Evolutionary conservation across 2,113 vertebrate genomes (phyloP), one percentile per base, ranked within the genome.

Genomic region (Ictalurus furcatus): DNA sequence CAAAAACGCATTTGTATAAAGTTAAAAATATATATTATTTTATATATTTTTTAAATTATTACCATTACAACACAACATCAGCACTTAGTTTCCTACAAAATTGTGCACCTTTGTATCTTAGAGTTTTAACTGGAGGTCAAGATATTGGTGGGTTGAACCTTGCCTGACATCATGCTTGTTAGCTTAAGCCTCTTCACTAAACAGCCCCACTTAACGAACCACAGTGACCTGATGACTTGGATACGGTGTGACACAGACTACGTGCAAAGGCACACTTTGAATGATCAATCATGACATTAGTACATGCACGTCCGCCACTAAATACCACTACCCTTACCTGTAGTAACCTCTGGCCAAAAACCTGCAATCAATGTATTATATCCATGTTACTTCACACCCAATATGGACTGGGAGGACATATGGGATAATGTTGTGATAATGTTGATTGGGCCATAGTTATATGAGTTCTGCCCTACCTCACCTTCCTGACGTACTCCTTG

Each of bases 401-500:
- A 61, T n/a, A 69, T 84, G n/a, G 34, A 84, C 58, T 56, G 11
- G 12, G 17, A 78, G 30, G 48, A 37, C 56, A 84, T 82, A 25
- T 82, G 30, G 37, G 19, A 82, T 82, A 58, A 21, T 58, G 25
- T 37, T 37, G 67, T 73, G 44, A 63, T 13, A 19, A 23, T 84
- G 85, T 56, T 87, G 28, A 84, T 61, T 56, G 73, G 30, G 63
- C 14, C 65, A 65, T 25, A 83, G 58, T 84, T 82, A n/a, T 56
- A 69, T 81, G 34, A 73, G 71, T 54, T 80, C 44, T 23, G 56
- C 25, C 54, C 65, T 73, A 82, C 54, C 87, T 85, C 56, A 90
- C 58, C 74, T 84, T n/a, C 25, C 19, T 65, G 37, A 88, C 73
- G n/a, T 82, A 40, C 52, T 37, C 76, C 44, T 79, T 59, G 48